Percentiles rank a stretch among this genome's conserved stretches.
These are phyloP conservation scores for Prionace glauca DNA, from an alignment of 2,797 vertebrate genomes.

Conservation along the genomic window DNA sequence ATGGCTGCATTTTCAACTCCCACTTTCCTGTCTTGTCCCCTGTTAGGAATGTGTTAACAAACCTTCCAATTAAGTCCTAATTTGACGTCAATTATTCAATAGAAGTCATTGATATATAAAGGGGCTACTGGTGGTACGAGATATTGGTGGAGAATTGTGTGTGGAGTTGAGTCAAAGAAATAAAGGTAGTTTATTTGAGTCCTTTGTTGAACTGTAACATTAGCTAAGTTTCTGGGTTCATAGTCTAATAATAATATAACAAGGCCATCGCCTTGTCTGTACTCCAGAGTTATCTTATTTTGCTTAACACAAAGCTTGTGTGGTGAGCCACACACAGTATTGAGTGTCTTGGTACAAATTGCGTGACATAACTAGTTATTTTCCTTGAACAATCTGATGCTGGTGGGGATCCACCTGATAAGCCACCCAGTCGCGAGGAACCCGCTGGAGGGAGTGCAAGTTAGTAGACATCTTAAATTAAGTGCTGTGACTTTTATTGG, in stretches of 20 bases:
- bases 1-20: not conserved
- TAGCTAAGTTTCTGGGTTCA: too few species aligned
- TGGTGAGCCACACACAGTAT: not conserved
- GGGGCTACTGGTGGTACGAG: too few species aligned
- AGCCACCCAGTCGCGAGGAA: not conserved
- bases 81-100: too few species aligned
- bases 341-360: not conserved
- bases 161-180: too few species aligned
- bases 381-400: not conserved
- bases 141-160: too few species aligned
- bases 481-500: slow-evolving; percentile 10
- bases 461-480: not conserved
- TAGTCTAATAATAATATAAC: too few species aligned
- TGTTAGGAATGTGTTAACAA: too few species aligned
- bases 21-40: not conserved
- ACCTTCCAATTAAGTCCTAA: too few species aligned
- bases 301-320: not conserved
- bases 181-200: too few species aligned
- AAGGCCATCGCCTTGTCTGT: too few species aligned
- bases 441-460: not conserved
- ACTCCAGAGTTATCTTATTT: not conserved
- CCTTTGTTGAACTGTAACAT: too few species aligned
- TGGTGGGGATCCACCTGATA: not conserved
- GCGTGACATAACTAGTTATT: not conserved
- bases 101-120: too few species aligned